Evolutionary conservation across 2,113 vertebrate species (phyloP), one percentile per base, ranked within the genome.

Genomic region (Eurypyga helias): DNA sequence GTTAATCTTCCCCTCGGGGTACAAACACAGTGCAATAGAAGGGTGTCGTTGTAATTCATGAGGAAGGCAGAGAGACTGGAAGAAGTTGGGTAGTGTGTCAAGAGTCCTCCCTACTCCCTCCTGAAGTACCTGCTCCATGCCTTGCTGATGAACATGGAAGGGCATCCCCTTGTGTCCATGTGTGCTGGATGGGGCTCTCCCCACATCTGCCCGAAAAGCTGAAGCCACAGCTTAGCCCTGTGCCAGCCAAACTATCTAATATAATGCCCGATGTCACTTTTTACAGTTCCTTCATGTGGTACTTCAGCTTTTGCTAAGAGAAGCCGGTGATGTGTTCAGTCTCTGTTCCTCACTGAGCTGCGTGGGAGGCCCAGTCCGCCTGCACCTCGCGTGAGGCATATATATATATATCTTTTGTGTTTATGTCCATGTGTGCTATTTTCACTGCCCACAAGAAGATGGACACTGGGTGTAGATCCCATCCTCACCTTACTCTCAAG

Each of bases 331-430:
- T 20, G 4, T 49, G 15, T 65, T 80, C 26, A 18, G 41, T 65
- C n/a, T 60, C 26, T 4, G 1, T 61, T 88, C 23, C 49, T 51
- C 19, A 17, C 36, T 21, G n/a, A 75, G 31, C n/a, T 16, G 5
- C 4, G 1, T 3, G 7, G 17, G 25, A 70, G 11, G 34, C 33
- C 31, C 21, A 23, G 17, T 52, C 52, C 20, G 2, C 0, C 0
- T 64, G 33, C 3, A 5, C 31, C 13, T 55, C 20, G 11, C 4
- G 1, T 60, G 65, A 76, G 5, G 20, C 19, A 1, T 24, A 4
- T 43, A 7, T 24, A 4, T 43, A 7, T 41, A 41, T 41, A 43
- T 60, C 6, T 61, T 61, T 46, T 65, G 12, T 65, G 45, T 51
- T 66, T 85, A 52, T 61, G 45, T 66, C 69, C 29, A 0, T 18